A percentile compares a stretch with the other conserved stretches of the same genome.
Conservation (phyloP, 2,888 invertebrate species). For the Cheilosia variabilis region DNA sequence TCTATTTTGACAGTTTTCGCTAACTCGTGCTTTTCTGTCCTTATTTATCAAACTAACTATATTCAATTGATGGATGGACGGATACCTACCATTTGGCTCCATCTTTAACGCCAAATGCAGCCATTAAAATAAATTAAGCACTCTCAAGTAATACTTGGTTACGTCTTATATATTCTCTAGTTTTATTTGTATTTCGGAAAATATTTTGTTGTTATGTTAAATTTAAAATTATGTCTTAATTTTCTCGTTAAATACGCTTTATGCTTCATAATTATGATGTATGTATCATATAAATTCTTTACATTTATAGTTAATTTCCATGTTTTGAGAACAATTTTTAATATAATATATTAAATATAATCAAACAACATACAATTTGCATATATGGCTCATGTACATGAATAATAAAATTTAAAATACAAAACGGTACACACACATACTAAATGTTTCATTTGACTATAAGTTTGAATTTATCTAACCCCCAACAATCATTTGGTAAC, state of each 20-base stretch:
- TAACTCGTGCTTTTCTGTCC: too few relatives aligned
- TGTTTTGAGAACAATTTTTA: not conserved
- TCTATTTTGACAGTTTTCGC: too few relatives aligned
- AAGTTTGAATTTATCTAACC: not conserved
- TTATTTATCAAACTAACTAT: too few relatives aligned
- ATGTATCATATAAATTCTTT: constrained; percentile 50
- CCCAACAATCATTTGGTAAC: not conserved
- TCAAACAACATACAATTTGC: constrained; percentile 13
- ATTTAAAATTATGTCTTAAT: constrained; percentile 32
- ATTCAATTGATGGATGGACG: too few relatives aligned
- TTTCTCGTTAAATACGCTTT: constrained; percentile 23
- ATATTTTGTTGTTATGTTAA: constrained; percentile 51
- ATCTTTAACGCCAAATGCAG: too few relatives aligned
- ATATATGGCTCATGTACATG: constrained; percentile 24
- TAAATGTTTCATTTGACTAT: constrained; percentile 10
- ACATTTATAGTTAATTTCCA: constrained; percentile 34
- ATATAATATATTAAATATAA: constrained; percentile 13
- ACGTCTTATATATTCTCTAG: not conserved
- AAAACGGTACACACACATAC: constrained; percentile 21
- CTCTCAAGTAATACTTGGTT: not conserved
- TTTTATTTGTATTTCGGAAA: constrained; percentile 44
- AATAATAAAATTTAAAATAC: constrained; percentile 35
- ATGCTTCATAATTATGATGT: constrained; percentile 6
- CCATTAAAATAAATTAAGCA: constrained; percentile 6
- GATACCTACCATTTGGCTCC: too few relatives aligned